phyloP scores from a whole-genome alignment of 2,797 vertebrate species.

The Fringilla coelebs region DNA sequence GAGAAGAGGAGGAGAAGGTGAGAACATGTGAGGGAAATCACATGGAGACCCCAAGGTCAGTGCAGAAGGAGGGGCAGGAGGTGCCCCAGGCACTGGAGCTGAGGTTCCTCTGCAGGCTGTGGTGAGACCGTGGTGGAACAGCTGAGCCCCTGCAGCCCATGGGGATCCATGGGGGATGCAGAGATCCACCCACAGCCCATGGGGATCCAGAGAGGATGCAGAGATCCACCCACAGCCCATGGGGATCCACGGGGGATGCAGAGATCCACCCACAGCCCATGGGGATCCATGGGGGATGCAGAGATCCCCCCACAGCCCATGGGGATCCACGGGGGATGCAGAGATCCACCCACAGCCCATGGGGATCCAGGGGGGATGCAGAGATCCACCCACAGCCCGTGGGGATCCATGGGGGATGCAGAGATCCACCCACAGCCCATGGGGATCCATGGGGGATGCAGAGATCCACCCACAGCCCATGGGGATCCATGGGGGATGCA shows the following conservation, averaged over 20 bases:
- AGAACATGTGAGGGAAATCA: background rate
- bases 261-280: no score
- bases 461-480: background rate
- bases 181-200: accelerated
- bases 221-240: background rate
- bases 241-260: no score
- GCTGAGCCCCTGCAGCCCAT: background rate
- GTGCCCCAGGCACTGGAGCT: accelerated
- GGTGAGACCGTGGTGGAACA: background rate
- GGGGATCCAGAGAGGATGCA: background rate
- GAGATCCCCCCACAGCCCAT: background rate
- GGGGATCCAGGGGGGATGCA: background rate
- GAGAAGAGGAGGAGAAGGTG: background rate
- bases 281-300: background rate
- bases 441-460: no score
- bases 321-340: no score
- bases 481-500: background rate
- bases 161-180: background rate
- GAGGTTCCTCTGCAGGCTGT: background rate
- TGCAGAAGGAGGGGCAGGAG: accelerated
- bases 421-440: background rate
- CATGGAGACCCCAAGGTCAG: background rate
- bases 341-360: background rate
- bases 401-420: background rate
- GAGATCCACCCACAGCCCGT: accelerated